phyloP scores from a whole-genome alignment of 2,888 invertebrate species.

The Pterostichus niger region DNA sequence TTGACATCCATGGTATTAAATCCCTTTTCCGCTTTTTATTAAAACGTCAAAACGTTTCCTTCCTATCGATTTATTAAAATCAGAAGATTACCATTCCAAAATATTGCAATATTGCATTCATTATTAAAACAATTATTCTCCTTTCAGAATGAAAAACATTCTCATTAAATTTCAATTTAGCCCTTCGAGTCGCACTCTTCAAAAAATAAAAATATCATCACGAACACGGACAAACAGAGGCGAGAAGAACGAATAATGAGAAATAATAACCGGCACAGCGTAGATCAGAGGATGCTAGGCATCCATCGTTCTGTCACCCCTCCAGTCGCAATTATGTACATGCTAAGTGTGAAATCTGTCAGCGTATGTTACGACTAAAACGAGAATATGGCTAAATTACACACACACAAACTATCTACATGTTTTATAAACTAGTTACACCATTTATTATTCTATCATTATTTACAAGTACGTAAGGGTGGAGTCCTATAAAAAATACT shows the following conservation, averaged over 20 bases:
- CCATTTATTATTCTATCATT: no score
- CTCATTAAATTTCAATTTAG: constrained; percentile 44
- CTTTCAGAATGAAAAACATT: constrained; percentile 31
- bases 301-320: not conserved
- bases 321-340: not conserved
- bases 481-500: no score
- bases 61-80: constrained; percentile 18
- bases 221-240: not conserved
- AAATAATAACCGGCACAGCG: constrained; percentile 24
- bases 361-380: no score
- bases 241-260: constrained; percentile 32
- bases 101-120: constrained; percentile 36
- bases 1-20: no score
- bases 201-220: constrained; percentile 32
- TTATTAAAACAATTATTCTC: constrained; percentile 45
- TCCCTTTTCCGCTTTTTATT: constrained; percentile 2
- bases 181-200: not conserved
- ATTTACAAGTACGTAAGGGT: no score
- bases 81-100: constrained; percentile 37
- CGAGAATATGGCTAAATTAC: no score
- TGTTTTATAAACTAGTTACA: no score
- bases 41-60: constrained; percentile 7
- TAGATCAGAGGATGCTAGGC: constrained; percentile 4
- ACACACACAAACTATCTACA: no score
- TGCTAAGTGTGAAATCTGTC: no score